Evolutionary conservation across 2,888 invertebrate genomes (phyloP).

Genomic region (Pseudococcus longispinus): DNA sequence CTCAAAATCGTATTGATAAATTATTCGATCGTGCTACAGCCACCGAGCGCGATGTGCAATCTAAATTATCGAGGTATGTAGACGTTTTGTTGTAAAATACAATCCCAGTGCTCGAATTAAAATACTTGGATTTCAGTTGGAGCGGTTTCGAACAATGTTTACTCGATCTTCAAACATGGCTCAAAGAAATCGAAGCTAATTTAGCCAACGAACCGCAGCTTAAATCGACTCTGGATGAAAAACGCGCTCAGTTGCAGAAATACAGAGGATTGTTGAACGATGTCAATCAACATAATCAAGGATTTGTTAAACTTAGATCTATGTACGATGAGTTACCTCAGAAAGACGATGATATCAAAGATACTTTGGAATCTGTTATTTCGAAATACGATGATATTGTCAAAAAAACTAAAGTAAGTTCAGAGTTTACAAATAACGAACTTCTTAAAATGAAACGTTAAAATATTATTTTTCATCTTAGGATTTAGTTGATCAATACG

Average conservation of each 20-base stretch:
- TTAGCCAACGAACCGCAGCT: conserved; percentile 80
- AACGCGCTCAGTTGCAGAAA: conserved; percentile 83
- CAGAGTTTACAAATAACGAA: background rate
- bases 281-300: conserved; percentile 83
- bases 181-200: conserved; percentile 76
- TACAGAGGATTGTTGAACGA: conserved; percentile 81
- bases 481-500: conserved; percentile 82
- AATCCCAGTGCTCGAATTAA: background rate
- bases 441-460: background rate
- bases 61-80: conserved; percentile 72
- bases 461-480: conserved; percentile 56
- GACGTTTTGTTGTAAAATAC: background rate
- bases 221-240: conserved; percentile 88
- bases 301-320: conserved; percentile 80
- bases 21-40: conserved; percentile 81
- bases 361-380: conserved; percentile 73
- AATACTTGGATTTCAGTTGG: conserved; percentile 68
- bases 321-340: conserved; percentile 83
- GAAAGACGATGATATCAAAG: conserved; percentile 75
- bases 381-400: conserved; percentile 76
- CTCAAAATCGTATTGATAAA: conserved; percentile 81
- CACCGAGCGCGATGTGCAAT: conserved; percentile 78
- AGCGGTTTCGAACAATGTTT: conserved; percentile 88
- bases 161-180: conserved; percentile 79
- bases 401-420: conserved; percentile 69